These are phyloP conservation scores for Barnardius zonarius DNA, from an alignment of 2,113 vertebrate species.

Conservation along the genomic window DNA sequence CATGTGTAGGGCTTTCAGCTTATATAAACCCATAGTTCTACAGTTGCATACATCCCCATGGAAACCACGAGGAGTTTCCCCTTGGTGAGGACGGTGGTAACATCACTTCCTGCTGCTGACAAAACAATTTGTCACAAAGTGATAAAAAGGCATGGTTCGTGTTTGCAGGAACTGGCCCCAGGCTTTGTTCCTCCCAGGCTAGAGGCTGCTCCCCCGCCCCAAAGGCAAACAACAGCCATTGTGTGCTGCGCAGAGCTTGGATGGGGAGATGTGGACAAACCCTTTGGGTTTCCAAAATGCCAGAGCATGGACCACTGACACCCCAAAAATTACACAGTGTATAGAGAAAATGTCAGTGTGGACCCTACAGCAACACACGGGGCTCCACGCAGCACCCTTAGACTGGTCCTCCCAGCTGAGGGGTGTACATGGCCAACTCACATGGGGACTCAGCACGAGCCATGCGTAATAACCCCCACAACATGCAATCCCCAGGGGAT, in stretches of 20 bases:
- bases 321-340: not conserved
- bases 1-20: slow-evolving; percentile 45
- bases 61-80: slow-evolving; percentile 80
- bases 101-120: slow-evolving; percentile 83
- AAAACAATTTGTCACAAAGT: slow-evolving; percentile 73
- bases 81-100: slow-evolving; percentile 66
- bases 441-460: not conserved
- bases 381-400: not conserved
- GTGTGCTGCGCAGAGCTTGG: not conserved
- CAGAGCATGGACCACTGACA: not conserved
- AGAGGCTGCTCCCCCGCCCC: slow-evolving; percentile 53
- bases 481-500: not conserved
- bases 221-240: slow-evolving; percentile 53
- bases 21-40: slow-evolving; percentile 48
- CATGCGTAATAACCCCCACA: not conserved
- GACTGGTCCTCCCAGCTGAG: fast-evolving
- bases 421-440: not conserved
- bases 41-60: slow-evolving; percentile 68
- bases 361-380: not conserved
- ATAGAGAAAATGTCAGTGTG: not conserved
- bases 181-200: slow-evolving; percentile 62
- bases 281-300: not conserved
- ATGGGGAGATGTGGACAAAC: not conserved
- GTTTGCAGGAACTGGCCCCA: slow-evolving; percentile 14
- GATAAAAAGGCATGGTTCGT: slow-evolving; percentile 56